Evolutionary conservation across 2,113 vertebrate genomes (phyloP).

Genomic region (Ciconia boyciana): DNA sequence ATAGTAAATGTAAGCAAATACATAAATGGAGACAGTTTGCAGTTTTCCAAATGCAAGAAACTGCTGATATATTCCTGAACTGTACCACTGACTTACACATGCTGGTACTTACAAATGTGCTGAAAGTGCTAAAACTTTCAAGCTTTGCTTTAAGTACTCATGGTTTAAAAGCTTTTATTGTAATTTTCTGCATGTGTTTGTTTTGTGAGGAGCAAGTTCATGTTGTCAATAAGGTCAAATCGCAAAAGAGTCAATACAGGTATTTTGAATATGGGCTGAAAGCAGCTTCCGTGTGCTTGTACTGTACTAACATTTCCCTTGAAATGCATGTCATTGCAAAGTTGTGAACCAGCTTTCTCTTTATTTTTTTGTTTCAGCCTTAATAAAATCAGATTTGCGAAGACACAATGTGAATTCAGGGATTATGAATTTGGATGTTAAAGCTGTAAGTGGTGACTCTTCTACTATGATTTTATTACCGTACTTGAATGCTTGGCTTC

Average conservation of each 20-base stretch:
- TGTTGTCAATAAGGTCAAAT: background rate
- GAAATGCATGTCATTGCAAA: background rate
- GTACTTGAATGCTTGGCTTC: background rate
- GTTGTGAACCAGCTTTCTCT: background rate
- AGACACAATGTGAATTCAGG: slow-evolving; percentile 87
- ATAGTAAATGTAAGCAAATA: background rate
- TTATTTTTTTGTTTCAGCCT: slow-evolving; percentile 69
- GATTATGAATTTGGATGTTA: slow-evolving; percentile 54
- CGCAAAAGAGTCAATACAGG: rapidly evolving
- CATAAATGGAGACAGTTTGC: background rate
- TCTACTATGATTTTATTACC: background rate
- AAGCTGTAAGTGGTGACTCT: slow-evolving; percentile 77
- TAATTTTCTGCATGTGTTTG: background rate
- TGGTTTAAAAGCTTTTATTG: background rate
- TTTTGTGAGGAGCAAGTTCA: background rate
- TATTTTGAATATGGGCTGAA: background rate
- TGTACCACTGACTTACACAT: background rate
- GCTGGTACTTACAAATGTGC: background rate
- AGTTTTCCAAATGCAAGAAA: background rate
- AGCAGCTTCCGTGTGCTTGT: background rate
- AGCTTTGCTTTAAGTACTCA: background rate
- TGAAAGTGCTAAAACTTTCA: background rate
- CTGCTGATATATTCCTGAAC: background rate
- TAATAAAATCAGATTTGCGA: slow-evolving; percentile 93
- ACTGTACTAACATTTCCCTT: background rate